Conservation (phyloP, 2,888 invertebrate species). For the Anthrax anthrax region DNA sequence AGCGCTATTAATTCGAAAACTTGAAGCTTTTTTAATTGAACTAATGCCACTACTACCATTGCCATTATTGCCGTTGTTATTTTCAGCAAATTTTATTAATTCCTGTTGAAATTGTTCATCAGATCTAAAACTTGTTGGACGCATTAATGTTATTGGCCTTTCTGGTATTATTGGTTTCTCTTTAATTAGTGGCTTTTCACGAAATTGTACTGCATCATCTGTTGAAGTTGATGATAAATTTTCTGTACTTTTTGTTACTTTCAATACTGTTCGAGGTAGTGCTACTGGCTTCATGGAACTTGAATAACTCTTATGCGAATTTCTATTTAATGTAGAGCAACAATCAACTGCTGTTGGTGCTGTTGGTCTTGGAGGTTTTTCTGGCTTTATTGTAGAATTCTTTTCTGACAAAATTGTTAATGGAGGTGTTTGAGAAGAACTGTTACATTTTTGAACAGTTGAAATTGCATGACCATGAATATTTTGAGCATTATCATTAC, state of each 20-base stretch:
- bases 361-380: slow-evolving; percentile 49
- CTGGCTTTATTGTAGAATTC: slow-evolving; percentile 35
- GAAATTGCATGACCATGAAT: slow-evolving; percentile 5
- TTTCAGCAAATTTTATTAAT: background rate
- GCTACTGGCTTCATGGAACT: slow-evolving; percentile 34
- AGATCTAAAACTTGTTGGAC: slow-evolving; percentile 11
- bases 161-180: slow-evolving; percentile 71
- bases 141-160: slow-evolving; percentile 28
- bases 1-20: slow-evolving; percentile 14
- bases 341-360: slow-evolving; percentile 27
- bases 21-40: slow-evolving; percentile 13
- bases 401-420: slow-evolving; percentile 16
- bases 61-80: background rate
- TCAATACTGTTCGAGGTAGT: slow-evolving; percentile 34
- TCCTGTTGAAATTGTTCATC: slow-evolving; percentile 1
- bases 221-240: slow-evolving; percentile 15
- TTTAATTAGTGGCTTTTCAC: slow-evolving; percentile 25
- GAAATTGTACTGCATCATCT: slow-evolving; percentile 15
- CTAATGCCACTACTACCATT: slow-evolving; percentile 1
- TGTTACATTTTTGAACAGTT: slow-evolving; percentile 15
- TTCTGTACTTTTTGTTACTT: slow-evolving; percentile 18
- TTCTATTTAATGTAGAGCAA: slow-evolving; percentile 16
- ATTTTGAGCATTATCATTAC: background rate
- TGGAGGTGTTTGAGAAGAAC: slow-evolving; percentile 15
- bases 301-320: slow-evolving; percentile 14